Conservation (phyloP, 35 echinoderm and acorn worm species). For the Apostichopus parvimensis region DNA sequence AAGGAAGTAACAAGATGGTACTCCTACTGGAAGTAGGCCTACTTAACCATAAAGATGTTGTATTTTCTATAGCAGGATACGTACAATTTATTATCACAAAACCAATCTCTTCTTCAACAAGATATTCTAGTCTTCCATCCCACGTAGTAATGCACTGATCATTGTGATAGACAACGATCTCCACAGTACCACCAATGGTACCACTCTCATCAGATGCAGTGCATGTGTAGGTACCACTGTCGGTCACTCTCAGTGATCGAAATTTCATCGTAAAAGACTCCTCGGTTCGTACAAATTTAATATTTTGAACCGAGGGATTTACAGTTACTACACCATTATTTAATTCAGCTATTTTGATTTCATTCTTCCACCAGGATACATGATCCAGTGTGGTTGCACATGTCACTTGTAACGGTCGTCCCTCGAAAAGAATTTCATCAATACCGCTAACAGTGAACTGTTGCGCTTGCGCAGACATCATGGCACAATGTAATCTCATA, state of each 20-base stretch:
- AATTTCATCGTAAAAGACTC: background rate
- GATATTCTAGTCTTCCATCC: background rate
- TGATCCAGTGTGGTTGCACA: background rate
- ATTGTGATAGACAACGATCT: background rate
- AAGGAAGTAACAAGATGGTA: background rate
- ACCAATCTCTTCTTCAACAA: background rate
- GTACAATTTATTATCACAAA: background rate
- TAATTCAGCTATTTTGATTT: background rate
- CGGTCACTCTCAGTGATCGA: background rate
- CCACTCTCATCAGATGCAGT: background rate
- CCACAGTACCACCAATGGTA: background rate
- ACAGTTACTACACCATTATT: background rate
- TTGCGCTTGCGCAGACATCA: background rate
- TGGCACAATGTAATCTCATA: background rate
- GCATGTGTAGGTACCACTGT: background rate
- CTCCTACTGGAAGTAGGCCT: too few relatives aligned
- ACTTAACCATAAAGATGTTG: background rate
- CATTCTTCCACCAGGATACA: background rate
- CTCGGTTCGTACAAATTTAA: background rate
- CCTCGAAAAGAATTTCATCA: background rate
- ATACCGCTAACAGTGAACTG: background rate
- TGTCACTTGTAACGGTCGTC: background rate
- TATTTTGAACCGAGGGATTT: background rate
- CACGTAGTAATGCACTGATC: background rate
- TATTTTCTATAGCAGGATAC: background rate